Percentiles rank a stretch among this genome's conserved stretches.
Conservation (phyloP, 2,113 vertebrate genomes). For the Crotophaga sulcirostris region DNA sequence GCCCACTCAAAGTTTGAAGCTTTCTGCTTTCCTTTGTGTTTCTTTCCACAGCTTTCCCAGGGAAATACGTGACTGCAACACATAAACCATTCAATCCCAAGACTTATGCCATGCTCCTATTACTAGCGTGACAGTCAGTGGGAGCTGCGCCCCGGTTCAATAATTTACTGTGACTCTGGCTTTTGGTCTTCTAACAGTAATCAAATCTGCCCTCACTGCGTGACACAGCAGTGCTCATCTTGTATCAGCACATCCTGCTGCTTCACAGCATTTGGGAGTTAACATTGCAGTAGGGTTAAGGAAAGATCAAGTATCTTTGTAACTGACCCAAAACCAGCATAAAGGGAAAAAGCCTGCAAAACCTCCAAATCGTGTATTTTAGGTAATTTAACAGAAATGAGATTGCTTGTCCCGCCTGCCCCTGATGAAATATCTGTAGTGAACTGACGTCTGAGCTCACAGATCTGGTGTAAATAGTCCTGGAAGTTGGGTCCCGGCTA, state of each 20-base stretch:
- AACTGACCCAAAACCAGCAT: neutral
- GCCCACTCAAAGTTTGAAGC: neutral
- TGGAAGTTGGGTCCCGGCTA: neutral
- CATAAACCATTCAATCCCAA: neutral
- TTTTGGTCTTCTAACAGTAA: neutral
- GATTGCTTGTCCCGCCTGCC: neutral
- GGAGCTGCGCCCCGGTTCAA: rapidly evolving
- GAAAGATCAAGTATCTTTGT: neutral
- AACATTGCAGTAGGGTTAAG: neutral
- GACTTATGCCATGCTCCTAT: neutral
- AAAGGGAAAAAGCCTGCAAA: neutral
- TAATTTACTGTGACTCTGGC: neutral
- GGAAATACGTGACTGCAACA: neutral
- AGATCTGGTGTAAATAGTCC: neutral
- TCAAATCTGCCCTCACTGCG: neutral
- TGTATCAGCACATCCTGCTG: rapidly evolving
- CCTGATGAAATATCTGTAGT: neutral
- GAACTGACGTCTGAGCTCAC: neutral
- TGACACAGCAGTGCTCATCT: neutral
- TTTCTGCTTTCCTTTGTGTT: neutral
- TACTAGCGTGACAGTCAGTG: neutral
- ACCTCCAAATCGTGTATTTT: neutral
- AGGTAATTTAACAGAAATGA: neutral
- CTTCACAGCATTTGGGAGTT: neutral
- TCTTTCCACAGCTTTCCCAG: neutral